Conservation (phyloP, 2,113 vertebrate species). For the Ptychochromis oligacanthus region DNA sequence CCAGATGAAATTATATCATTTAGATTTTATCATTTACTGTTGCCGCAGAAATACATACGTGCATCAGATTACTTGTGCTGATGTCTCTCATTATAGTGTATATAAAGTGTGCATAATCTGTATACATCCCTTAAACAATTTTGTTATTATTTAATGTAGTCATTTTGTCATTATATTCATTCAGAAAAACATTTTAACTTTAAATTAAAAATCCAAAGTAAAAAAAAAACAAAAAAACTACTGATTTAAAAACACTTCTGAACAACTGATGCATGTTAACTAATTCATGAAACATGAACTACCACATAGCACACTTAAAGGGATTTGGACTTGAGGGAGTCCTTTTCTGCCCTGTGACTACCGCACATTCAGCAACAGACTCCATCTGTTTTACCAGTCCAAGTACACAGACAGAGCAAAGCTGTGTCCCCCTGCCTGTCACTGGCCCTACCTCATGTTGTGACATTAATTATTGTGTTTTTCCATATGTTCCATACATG, state of each 20-base stretch:
- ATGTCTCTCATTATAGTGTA: conserved; percentile 1
- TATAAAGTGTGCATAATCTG: not conserved
- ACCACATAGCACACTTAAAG: conserved; percentile 23
- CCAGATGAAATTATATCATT: conserved; percentile 56
- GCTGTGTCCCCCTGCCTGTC: conserved; percentile 68
- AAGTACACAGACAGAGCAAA: conserved; percentile 67
- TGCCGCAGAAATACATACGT: not conserved
- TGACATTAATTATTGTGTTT: conserved; percentile 80
- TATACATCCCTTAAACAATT: not conserved
- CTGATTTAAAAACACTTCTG: not conserved
- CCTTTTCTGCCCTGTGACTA: conserved; percentile 50
- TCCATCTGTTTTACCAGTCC: conserved; percentile 75
- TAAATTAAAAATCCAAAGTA: not conserved
- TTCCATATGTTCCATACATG: conserved; percentile 78
- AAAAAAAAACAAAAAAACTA: conserved; percentile 8
- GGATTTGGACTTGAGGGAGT: conserved; percentile 39
- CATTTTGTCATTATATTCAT: no score
- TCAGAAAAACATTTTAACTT: not conserved
- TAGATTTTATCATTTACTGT: conserved; percentile 34
- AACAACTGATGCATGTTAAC: conserved; percentile 21
- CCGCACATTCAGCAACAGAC: conserved; percentile 56
- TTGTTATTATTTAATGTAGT: conserved; percentile 10
- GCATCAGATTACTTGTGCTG: conserved; percentile 24
- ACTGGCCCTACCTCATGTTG: conserved; percentile 73
- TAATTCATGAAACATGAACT: conserved; percentile 27